phyloP scores from a whole-genome alignment of 1,140 invertebrate genomes.

The Diploscapter pachys region DNA sequence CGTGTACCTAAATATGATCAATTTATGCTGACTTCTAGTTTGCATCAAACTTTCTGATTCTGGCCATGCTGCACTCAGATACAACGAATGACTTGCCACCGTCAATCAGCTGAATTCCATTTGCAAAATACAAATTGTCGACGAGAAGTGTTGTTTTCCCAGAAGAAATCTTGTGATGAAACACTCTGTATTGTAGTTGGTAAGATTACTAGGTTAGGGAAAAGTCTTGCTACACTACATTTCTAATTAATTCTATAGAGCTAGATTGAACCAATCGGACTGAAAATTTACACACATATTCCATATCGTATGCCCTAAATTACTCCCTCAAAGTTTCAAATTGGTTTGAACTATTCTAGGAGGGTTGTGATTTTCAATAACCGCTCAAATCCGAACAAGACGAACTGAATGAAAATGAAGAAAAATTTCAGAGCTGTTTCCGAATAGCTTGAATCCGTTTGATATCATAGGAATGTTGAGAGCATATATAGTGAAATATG shows the following conservation, averaged over 20 bases:
- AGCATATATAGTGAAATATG: too few relatives aligned
- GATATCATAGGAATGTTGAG: too few relatives aligned
- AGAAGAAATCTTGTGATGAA: conserved; percentile 51
- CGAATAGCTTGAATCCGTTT: too few relatives aligned
- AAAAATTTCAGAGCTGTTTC: too few relatives aligned
- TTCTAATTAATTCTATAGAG: too few relatives aligned
- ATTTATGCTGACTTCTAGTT: neutral
- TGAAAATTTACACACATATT: neutral
- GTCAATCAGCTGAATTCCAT: conserved; percentile 59
- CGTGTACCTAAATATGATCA: conserved; percentile 3
- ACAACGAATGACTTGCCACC: conserved; percentile 58
- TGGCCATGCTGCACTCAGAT: conserved; percentile 57
- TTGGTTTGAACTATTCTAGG: too few relatives aligned
- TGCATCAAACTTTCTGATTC: conserved; percentile 47
- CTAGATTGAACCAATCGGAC: too few relatives aligned
- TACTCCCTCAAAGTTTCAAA: neutral
- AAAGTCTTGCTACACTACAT: too few relatives aligned
- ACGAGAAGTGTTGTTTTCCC: conserved; percentile 43
- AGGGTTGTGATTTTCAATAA: too few relatives aligned
- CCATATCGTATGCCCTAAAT: conserved; percentile 35
- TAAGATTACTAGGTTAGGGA: too few relatives aligned
- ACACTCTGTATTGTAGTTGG: conserved; percentile 51
- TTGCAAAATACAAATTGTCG: conserved; percentile 58
- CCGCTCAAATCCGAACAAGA: too few relatives aligned
- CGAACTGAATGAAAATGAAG: too few relatives aligned